Percentiles rank a stretch among this genome's conserved stretches.
phyloP scores from a whole-genome alignment of 1,140 invertebrate species.

The Notospermus geniculatus region DNA sequence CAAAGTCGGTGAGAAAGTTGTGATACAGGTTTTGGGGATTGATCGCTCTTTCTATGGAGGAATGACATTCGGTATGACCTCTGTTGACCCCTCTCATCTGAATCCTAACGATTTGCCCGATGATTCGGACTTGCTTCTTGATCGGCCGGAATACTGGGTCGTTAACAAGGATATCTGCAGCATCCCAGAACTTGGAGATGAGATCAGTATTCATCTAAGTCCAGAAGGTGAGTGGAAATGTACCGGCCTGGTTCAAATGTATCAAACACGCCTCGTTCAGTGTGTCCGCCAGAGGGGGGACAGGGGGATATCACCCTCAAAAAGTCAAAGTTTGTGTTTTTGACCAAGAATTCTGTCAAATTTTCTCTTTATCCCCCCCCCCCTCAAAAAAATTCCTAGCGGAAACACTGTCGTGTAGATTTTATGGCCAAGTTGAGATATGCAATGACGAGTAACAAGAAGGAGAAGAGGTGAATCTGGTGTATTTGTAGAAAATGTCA shows the following conservation, averaged over 20 bases:
- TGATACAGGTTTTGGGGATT: conserved; percentile 79
- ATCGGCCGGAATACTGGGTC: conserved; percentile 96
- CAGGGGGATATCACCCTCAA: background rate
- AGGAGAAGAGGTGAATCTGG: background rate
- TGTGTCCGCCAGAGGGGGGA: no score
- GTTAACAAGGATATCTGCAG: conserved; percentile 89
- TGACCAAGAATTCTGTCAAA: no score
- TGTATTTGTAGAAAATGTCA: background rate
- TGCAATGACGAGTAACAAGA: no score
- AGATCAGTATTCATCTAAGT: conserved; percentile 84
- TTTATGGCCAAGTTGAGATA: background rate
- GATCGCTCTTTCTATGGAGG: conserved; percentile 84
- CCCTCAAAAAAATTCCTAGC: no score
- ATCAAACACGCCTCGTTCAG: background rate
- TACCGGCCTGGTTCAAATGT: background rate
- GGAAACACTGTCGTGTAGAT: background rate
- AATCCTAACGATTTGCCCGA: conserved; percentile 77
- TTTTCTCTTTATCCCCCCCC: no score
- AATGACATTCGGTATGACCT: conserved; percentile 87
- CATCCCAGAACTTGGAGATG: conserved; percentile 78
- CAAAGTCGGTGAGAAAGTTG: conserved; percentile 78
- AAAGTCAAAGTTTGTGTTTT: background rate
- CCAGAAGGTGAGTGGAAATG: conserved; percentile 62
- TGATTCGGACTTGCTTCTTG: conserved; percentile 86
- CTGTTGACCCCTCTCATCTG: conserved; percentile 81